Percentiles rank a stretch among this genome's conserved stretches.
phyloP scores from a whole-genome alignment of 2,113 vertebrate species.

The Butorides virescens region DNA sequence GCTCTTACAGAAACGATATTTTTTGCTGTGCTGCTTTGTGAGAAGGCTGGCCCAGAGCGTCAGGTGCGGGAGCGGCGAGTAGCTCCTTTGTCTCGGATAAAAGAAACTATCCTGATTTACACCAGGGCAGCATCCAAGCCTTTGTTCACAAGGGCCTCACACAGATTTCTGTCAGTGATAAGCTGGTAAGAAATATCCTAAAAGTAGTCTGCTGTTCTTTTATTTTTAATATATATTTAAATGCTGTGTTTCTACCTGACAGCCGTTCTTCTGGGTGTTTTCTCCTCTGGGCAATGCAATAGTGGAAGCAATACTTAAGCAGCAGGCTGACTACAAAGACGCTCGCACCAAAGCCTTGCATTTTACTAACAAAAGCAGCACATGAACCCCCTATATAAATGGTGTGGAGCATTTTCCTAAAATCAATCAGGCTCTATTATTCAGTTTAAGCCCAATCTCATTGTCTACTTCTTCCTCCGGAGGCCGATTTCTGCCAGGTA shows the following conservation, averaged over 20 bases:
- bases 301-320: not conserved
- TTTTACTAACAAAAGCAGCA: constrained; percentile 70
- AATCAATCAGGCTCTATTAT: constrained; percentile 75
- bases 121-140: not conserved
- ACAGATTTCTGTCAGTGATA: not conserved
- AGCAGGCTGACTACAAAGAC: constrained; percentile 33
- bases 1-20: fast-evolving
- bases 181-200: not conserved
- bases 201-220: not conserved
- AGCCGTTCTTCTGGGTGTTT: not conserved
- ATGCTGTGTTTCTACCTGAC: not conserved
- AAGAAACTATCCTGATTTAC: not conserved
- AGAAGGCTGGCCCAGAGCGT: not conserved
- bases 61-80: not conserved
- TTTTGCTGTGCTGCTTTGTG: not conserved
- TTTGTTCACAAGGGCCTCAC: not conserved
- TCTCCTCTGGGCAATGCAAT: not conserved
- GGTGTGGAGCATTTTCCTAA: constrained; percentile 53
- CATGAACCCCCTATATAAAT: constrained; percentile 16
- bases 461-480: constrained; percentile 72
- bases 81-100: not conserved
- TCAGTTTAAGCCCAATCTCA: constrained; percentile 56
- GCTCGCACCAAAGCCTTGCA: not conserved
- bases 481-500: constrained; percentile 79
- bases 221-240: not conserved